These are phyloP conservation scores for Cryptocheilus praepositus DNA, from an alignment of 2,888 invertebrate species.

Conservation along the genomic window DNA sequence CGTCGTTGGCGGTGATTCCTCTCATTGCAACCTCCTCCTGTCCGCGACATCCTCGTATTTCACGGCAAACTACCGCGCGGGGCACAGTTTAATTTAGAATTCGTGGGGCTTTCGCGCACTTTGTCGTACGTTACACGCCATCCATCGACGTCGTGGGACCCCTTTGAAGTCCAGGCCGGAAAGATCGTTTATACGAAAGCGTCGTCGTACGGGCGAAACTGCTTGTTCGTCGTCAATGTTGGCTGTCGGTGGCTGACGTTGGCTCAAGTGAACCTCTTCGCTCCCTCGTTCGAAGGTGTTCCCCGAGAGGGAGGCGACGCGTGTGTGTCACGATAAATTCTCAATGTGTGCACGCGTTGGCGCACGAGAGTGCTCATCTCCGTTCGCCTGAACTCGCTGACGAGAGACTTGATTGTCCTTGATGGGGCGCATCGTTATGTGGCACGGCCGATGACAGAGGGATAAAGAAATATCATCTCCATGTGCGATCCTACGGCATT, in stretches of 20 bases:
- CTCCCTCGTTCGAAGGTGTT: too few species aligned
- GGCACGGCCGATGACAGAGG: slow-evolving; percentile 41
- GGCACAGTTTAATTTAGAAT: slow-evolving; percentile 48
- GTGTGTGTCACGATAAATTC: too few species aligned
- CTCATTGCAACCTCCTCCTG: not conserved
- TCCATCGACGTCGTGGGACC: slow-evolving; percentile 48
- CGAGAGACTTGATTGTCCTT: not conserved
- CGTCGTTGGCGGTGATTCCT: slow-evolving; percentile 4
- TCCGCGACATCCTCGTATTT: slow-evolving; percentile 33
- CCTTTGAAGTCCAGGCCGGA: slow-evolving; percentile 52
- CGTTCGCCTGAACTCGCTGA: slow-evolving; percentile 8
- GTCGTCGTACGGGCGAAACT: not conserved
- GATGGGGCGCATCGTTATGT: slow-evolving; percentile 4
- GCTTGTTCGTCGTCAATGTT: slow-evolving; percentile 2
- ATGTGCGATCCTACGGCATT: slow-evolving; percentile 71
- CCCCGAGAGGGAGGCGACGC: too few species aligned
- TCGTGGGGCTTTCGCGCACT: slow-evolving; percentile 37
- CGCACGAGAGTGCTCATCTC: slow-evolving; percentile 12
- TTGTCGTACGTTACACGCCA: slow-evolving; percentile 38
- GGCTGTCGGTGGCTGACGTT: too few species aligned
- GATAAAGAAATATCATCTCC: slow-evolving; percentile 30
- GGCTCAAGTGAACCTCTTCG: too few species aligned
- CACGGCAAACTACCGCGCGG: slow-evolving; percentile 29
- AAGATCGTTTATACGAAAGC: slow-evolving; percentile 47
- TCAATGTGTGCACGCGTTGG: slow-evolving; percentile 4